Percentiles rank a stretch among this genome's conserved stretches.
These are phyloP conservation scores for Shinisaurus crocodilurus DNA, from an alignment of 2,113 vertebrate species.

Conservation along the genomic window DNA sequence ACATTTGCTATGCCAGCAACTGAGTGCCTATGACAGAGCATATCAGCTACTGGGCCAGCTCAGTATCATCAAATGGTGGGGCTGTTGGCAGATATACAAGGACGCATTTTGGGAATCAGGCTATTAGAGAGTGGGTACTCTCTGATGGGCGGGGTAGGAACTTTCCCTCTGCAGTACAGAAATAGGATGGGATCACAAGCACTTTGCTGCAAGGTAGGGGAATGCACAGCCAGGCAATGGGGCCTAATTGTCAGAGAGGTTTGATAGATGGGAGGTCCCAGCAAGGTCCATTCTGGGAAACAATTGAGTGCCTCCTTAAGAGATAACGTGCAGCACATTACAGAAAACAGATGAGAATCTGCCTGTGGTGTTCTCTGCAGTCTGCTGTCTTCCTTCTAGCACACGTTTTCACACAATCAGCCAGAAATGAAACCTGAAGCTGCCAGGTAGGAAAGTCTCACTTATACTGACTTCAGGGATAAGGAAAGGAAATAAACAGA, in stretches of 20 bases:
- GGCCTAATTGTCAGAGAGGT: not conserved
- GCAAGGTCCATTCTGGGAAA: conserved; percentile 7
- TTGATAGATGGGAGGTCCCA: not conserved
- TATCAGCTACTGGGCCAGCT: not conserved
- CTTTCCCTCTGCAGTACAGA: not conserved
- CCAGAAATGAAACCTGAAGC: not conserved
- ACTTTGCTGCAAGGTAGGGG: not conserved
- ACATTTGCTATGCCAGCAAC: not conserved
- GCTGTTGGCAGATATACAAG: not conserved
- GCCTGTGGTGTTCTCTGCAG: not conserved
- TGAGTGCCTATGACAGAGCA: not conserved
- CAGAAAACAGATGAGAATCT: conserved; percentile 10
- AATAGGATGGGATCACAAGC: conserved; percentile 4
- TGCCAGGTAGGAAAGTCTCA: conserved; percentile 7
- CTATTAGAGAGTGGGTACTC: not conserved
- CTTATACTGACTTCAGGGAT: not conserved
- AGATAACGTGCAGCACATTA: not conserved
- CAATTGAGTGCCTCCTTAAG: not conserved
- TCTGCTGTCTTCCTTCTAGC: not conserved
- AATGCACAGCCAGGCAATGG: not conserved
- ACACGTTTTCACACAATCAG: not conserved
- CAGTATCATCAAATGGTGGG: not conserved
- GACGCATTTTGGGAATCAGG: not conserved
- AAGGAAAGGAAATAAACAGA: not conserved
- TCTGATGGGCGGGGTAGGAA: not conserved